phyloP scores from a whole-genome alignment of 2,113 vertebrate species.

The Sphaerodactylus townsendi region DNA sequence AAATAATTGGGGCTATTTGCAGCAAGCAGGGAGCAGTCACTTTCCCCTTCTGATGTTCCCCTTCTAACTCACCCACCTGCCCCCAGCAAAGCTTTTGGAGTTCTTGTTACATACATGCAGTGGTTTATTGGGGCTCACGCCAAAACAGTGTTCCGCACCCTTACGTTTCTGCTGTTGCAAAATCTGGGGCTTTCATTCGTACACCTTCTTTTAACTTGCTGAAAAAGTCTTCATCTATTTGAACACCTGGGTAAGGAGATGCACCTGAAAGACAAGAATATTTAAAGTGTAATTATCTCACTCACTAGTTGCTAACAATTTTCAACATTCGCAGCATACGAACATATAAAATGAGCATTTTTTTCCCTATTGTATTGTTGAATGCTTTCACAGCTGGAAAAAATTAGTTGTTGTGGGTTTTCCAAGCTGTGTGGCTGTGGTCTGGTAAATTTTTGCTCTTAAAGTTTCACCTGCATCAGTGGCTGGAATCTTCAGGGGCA shows the following conservation, averaged over 20 bases:
- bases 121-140: not conserved
- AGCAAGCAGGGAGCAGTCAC: not conserved
- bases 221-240: slow-evolving; percentile 95
- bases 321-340: too few relatives aligned
- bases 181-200: slow-evolving; percentile 89
- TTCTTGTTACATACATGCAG: not conserved
- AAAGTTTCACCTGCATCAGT: too few relatives aligned
- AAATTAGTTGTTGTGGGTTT: too few relatives aligned
- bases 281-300: not conserved
- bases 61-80: too few relatives aligned
- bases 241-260: slow-evolving; percentile 91
- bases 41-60: too few relatives aligned
- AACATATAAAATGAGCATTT: too few relatives aligned
- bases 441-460: too few relatives aligned
- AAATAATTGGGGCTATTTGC: not conserved
- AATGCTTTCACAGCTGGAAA: too few relatives aligned
- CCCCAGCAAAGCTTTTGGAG: not conserved
- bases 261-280: slow-evolving; percentile 76
- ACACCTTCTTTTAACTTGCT: slow-evolving; percentile 88
- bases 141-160: slow-evolving; percentile 28
- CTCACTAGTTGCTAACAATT: not conserved
- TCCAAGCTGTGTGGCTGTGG: too few relatives aligned
- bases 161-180: slow-evolving; percentile 90
- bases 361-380: too few relatives aligned
- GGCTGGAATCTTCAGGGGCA: too few relatives aligned